Evolutionary conservation across 2,888 invertebrate species (phyloP).

Genomic region (Caenorhabditis parvicauda): DNA sequence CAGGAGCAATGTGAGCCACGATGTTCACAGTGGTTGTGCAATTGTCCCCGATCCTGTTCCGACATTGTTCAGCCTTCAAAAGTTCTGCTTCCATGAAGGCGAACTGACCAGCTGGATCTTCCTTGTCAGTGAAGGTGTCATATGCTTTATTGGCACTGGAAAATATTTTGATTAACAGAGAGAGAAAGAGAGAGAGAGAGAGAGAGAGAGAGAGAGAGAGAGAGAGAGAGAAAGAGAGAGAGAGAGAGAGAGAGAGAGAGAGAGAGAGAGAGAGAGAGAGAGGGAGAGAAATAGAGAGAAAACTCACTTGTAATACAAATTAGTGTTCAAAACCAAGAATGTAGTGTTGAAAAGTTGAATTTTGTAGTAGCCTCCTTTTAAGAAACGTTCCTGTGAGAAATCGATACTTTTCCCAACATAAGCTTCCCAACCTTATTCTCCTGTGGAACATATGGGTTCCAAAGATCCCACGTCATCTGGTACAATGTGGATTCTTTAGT

Average conservation of each 20-base stretch:
- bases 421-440: constrained; percentile 29
- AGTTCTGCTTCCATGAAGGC: constrained; percentile 47
- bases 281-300: too few species aligned
- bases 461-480: constrained; percentile 32
- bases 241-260: too few species aligned
- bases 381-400: constrained; percentile 38
- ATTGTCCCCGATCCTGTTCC: constrained; percentile 7
- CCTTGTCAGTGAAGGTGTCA: constrained; percentile 38
- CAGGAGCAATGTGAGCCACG: constrained; percentile 59
- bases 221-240: too few species aligned
- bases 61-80: constrained; percentile 27
- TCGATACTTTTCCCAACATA: background rate
- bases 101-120: constrained; percentile 58
- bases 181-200: too few species aligned
- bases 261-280: too few species aligned
- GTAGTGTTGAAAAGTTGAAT: constrained; percentile 29
- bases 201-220: too few species aligned
- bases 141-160: constrained; percentile 40
- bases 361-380: constrained; percentile 55
- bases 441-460: constrained; percentile 44
- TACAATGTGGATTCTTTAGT: constrained; percentile 36
- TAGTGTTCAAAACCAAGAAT: constrained; percentile 55
- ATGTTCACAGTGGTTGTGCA: constrained; percentile 46
- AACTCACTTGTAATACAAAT: constrained; percentile 53
- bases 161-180: background rate